Base-by-base conservation (phyloP, 2,113 vertebrate species). In the Chaenogobius annularis region DNA sequence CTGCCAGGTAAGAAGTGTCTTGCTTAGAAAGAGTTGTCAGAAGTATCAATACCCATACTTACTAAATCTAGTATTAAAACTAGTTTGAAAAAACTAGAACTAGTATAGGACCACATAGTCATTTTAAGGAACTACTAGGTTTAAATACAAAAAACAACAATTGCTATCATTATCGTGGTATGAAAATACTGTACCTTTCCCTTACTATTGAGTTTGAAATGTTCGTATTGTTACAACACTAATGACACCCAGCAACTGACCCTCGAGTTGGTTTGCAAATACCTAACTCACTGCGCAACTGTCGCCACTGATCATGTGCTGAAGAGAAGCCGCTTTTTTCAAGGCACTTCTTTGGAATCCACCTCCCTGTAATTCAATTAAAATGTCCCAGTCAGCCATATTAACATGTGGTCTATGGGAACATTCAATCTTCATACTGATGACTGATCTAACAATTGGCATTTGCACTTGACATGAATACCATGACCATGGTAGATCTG, bases 381-480 rank as follows among this genome's bases (percentile, higher is more conserved):
- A 35, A 61, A 61, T 17, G 23, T 17, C 58, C 23, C 26, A 35
- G 58, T 61, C 58, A 61, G 17, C 37, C 10, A 10, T 52, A 54
- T 69, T 54, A 75, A 63, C 46, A 63, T n/a, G 2, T 22, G 3
- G n/a, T 22, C 55, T 54, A 7, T 23, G 65, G 17, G 61, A 63
- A 47, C 40, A 3, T 63, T 4, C 23, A n/a, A 31, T 75, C 15
- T 22, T 6, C 31, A 56, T 35, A 63, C 35, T 47, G 20, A 47
- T 61, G 31, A 56, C 52, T 52, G 31, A 74, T 68, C 26, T 66
- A 14, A 23, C n/a, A 40, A 26, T 50, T 44, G 65, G 48, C 54
- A 31, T 70, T 50, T 31, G 19, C 55, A 43, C 46, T 10, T 74
- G 44, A n/a, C 66, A 47, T 66, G 54, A 73, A 46, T 56, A 44